These are phyloP conservation scores for Myodes glareolus DNA, from an alignment of 2,113 vertebrate species.

Conservation along the genomic window DNA sequence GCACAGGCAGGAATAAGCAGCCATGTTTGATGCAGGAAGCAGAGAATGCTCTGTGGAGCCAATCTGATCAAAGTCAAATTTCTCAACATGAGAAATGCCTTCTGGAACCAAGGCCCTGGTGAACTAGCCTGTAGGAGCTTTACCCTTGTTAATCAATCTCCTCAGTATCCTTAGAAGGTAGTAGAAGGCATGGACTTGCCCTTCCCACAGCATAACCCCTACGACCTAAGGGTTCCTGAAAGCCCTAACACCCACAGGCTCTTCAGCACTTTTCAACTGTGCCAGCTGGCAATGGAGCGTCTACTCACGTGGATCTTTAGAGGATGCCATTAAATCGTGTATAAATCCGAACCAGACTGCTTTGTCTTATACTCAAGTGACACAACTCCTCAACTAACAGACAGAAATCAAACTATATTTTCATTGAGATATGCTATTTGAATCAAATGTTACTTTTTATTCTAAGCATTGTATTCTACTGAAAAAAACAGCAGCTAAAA, in stretches of 20 bases:
- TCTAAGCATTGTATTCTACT: not conserved
- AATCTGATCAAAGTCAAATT: too few relatives aligned
- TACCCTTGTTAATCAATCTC: not conserved
- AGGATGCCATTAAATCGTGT: not conserved
- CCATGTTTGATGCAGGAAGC: not conserved
- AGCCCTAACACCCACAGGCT: not conserved
- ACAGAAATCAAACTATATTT: slow-evolving; percentile 21
- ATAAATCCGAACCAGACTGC: not conserved
- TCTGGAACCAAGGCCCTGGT: too few relatives aligned
- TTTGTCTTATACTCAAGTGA: not conserved
- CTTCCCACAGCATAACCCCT: not conserved
- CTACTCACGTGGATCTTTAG: not conserved
- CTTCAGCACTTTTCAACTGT: not conserved
- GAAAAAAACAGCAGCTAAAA: not conserved
- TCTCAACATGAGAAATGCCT: too few relatives aligned
- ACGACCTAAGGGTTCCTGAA: not conserved
- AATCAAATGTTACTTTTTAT: slow-evolving; percentile 27
- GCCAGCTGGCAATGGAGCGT: not conserved
- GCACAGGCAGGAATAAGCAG: rapidly evolving
- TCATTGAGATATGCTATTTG: not conserved
- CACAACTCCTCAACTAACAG: not conserved
- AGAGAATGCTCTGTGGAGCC: not conserved
- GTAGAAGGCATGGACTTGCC: not conserved
- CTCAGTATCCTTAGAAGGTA: not conserved
- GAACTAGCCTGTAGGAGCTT: not conserved